A percentile compares a stretch with the other conserved stretches of the same genome.
These are phyloP conservation scores for Ascidia mentula DNA, from an alignment of 23 tunicate genomes.

Conservation along the genomic window DNA sequence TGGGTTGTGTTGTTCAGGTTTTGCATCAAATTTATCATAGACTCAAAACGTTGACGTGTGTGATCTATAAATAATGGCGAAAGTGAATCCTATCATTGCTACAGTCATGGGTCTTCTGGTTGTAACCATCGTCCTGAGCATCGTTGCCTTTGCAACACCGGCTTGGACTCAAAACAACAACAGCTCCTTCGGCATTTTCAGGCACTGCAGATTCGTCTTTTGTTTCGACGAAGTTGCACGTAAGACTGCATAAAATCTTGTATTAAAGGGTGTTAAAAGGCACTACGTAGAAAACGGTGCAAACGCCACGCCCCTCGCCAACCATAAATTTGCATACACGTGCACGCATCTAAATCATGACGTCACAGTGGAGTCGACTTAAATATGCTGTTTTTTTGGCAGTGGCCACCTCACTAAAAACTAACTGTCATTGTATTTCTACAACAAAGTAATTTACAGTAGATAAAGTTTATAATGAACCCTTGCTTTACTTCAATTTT, in stretches of 20 bases:
- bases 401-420: no score
- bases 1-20: no score
- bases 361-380: no score
- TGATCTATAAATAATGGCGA: not conserved
- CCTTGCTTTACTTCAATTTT: no score
- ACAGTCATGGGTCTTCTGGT: constrained; percentile 1
- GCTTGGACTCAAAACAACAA: not conserved
- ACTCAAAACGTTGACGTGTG: not conserved
- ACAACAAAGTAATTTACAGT: no score
- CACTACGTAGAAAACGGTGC: no score
- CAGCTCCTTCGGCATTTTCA: not conserved
- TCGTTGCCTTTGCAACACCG: not conserved
- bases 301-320: no score
- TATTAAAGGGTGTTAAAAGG: not conserved
- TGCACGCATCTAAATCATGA: not conserved
- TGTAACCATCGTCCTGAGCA: not conserved
- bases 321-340: no score
- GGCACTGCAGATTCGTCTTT: not conserved
- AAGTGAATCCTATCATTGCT: not conserved
- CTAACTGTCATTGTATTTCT: no score
- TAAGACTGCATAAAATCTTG: not conserved
- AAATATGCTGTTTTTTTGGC: no score
- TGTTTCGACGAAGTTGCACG: not conserved
- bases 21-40: no score
- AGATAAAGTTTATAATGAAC: no score